Percentiles rank a stretch among this genome's conserved stretches.
Conservation (phyloP, 2,797 vertebrate genomes). For the Poecilia velifera region DNA sequence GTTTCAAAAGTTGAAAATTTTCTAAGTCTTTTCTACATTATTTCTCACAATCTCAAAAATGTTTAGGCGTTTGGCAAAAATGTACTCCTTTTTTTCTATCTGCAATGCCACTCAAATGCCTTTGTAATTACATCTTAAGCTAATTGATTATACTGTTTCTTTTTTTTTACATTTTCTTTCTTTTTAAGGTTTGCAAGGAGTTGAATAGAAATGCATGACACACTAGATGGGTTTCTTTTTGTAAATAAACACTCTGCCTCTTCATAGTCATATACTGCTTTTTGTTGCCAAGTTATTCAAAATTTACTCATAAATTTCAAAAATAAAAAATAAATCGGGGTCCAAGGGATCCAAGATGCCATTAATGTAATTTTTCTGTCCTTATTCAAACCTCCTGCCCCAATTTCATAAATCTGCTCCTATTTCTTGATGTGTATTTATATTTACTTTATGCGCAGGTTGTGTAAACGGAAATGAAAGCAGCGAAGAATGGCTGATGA, state of each 20-base stretch:
- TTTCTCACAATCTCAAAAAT: too few species aligned
- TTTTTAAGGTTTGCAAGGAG: too few species aligned
- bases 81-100: too few species aligned
- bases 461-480: conserved; percentile 64
- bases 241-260: not conserved
- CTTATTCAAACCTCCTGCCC: not conserved
- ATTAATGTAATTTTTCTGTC: not conserved
- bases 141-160: not conserved
- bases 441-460: conserved; percentile 54
- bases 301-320: not conserved
- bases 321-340: not conserved
- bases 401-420: not conserved
- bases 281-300: not conserved
- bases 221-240: not conserved
- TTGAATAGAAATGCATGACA: not conserved
- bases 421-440: conserved; percentile 6
- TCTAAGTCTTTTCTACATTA: too few species aligned
- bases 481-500: conserved; percentile 79
- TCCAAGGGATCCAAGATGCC: not conserved
- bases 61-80: too few species aligned
- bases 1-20: too few species aligned
- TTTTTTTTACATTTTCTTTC: too few species aligned
- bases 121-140: too few species aligned
- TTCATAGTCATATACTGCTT: not conserved
- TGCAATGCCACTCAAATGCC: too few species aligned